phyloP scores from a whole-genome alignment of 1,140 invertebrate genomes.

The Macrobrachium nipponense region DNA sequence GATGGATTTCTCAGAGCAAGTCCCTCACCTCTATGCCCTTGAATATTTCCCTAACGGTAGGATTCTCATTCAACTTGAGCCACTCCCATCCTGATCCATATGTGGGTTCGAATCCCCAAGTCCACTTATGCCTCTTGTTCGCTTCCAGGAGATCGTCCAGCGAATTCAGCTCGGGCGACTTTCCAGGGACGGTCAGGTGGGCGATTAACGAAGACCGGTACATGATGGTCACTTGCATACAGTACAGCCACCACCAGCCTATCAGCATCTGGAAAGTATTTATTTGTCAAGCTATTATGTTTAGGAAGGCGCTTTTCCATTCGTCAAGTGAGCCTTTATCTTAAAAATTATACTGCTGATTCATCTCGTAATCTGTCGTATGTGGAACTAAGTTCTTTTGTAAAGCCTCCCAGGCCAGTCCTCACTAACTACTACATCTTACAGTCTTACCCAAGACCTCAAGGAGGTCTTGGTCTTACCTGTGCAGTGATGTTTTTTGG shows the following conservation, averaged over 20 bases:
- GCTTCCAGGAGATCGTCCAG: conserved; percentile 41
- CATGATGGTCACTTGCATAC: conserved; percentile 47
- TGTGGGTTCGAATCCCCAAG: conserved; percentile 53
- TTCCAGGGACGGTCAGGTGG: conserved; percentile 49
- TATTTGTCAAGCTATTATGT: no score
- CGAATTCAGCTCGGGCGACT: conserved; percentile 30
- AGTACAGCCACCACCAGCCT: conserved; percentile 57
- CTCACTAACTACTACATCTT: no score
- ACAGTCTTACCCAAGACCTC: no score
- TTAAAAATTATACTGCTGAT: no score
- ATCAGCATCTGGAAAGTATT: conserved; percentile 38
- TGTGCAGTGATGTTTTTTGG: conserved; percentile 22
- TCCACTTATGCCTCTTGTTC: conserved; percentile 25
- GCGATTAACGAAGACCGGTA: conserved; percentile 50
- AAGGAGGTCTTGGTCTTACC: neutral
- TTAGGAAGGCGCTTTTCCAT: no score
- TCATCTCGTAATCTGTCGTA: no score
- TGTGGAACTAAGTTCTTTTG: no score
- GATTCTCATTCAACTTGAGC: conserved; percentile 50
- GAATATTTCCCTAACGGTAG: conserved; percentile 38
- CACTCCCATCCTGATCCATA: conserved; percentile 55
- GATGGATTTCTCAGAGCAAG: no score
- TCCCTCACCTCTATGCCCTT: conserved; percentile 27
- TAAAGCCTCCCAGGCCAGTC: no score
- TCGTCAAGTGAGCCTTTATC: no score